Evolutionary conservation across 1,140 invertebrate genomes (phyloP), one percentile per base, ranked within the genome.

Genomic region (Drosophila erecta): DNA sequence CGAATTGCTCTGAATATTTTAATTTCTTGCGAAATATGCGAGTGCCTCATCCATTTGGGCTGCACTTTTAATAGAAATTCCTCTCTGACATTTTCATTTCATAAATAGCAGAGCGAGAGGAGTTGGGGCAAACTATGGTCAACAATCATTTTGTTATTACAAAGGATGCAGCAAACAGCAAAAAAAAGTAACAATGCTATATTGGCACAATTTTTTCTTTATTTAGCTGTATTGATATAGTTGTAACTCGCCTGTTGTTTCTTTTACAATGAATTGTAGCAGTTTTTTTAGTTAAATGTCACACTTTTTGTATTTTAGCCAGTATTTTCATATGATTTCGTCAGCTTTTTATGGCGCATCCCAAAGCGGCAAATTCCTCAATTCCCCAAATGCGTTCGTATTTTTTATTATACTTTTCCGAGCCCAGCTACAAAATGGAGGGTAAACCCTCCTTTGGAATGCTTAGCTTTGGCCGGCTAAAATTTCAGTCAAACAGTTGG

Each of bases 401-500:
- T 20, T 37, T 49, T 33, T 62, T 60, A 41, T 10, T 66, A 33
- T 46, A 33, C 27, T 24, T 54, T 55, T 33, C 33, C 35, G 12
- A 27, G n/a, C 30, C 43, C 33, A 49, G 10, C 14, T 33, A 51
- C 35, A 24, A 46, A 56, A 43, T 17, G 17, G 17, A 17, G 17
- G 17, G 17, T 17, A 17, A 17, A 6, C 20, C 43, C 1, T 14
- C 3, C 11, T 30, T 14, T 22, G 1, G 4, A 44, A 15, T 12
- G 5, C 40, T 56, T 53, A 3, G n/a, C 38, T 22, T 12, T 41
- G 5, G 17, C 27, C 35, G 14, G 24, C 46, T 76, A 46, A 76
- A 62, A 77, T 77, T 77, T 76, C 64, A 62, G 51, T 40, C 35
- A 69, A 76, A 76, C 33, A 76, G 76, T 59, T 61, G 47, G n/a